phyloP scores from a whole-genome alignment of 2,888 invertebrate species.

The Phyto melanocephala region DNA sequence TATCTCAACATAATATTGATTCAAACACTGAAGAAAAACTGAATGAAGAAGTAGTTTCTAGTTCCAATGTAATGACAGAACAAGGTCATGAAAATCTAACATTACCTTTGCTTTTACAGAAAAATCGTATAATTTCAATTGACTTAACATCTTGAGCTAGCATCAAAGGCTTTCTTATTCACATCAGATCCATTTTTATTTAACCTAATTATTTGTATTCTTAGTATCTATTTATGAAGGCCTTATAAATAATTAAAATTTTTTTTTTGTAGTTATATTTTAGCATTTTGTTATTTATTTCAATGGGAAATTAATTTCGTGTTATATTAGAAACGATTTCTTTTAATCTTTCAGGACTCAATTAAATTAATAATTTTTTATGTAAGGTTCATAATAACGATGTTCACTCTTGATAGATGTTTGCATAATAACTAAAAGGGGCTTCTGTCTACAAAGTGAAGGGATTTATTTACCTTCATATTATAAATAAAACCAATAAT shows the following conservation, averaged over 20 bases:
- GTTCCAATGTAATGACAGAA: slow-evolving; percentile 65
- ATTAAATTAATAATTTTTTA: no score
- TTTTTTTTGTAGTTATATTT: not conserved
- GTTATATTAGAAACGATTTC: no score
- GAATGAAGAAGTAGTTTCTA: slow-evolving; percentile 64
- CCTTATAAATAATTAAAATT: slow-evolving; percentile 25
- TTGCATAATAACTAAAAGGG: no score
- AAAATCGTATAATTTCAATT: slow-evolving; percentile 75
- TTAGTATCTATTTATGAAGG: slow-evolving; percentile 18
- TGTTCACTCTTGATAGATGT: no score
- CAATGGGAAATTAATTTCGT: no score
- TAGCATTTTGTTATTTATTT: no score
- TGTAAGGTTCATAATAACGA: no score
- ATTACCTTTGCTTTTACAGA: slow-evolving; percentile 68
- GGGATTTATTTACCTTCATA: no score
- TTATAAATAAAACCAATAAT: no score
- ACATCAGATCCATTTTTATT: not conserved
- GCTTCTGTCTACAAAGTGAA: no score
- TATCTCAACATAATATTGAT: slow-evolving; percentile 11
- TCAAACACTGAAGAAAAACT: slow-evolving; percentile 28
- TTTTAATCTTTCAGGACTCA: no score
- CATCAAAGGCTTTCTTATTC: not conserved
- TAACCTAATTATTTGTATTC: slow-evolving; percentile 4
- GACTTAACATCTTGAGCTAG: slow-evolving; percentile 75
- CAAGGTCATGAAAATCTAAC: slow-evolving; percentile 67